Evolutionary conservation across 1,140 invertebrate species (phyloP), one percentile per base, ranked within the genome.

Genomic region (Ptiloglossa arizonensis): DNA sequence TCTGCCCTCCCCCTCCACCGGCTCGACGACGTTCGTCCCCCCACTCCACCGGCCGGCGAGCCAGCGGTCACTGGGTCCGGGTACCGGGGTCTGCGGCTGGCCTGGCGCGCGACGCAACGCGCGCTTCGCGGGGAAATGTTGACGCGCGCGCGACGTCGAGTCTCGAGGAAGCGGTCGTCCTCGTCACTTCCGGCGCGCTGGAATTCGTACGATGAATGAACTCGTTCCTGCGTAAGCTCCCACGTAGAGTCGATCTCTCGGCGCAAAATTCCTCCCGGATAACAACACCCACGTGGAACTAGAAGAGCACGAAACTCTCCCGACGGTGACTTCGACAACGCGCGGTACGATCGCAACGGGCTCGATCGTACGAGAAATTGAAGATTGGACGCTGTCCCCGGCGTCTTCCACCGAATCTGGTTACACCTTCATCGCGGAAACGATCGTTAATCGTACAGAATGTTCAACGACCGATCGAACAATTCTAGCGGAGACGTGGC

Each of bases 211-310:
- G 77, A 86, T 76, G 77, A 80, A 82, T 79, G 82, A 82, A 82
- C 80, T 75, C 67, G 84, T 79, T 85, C 59, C 79, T 62, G 70
- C 75, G 83, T 83, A 79, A 71, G 71, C 82, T 80, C 59, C 72
- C 78, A 74, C 75, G 69, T 78, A 76, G 22, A 13, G 22, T 52
- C 67, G 80, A 85, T 59, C 71, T 77, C 64, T 67, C 81, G 54
- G 50, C 54, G 68, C 78, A 60, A 83, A 74, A 83, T 81, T 60
- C 56, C 57, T 9, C 9, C n/a, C 52, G 48, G 79, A 85, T 79
- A 85, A 81, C 35, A 8, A 35, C 86, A 79, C 82, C 83, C 86
- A 89, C 87, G 83, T 86, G 84, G 80, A n/a, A n/a, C 38, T 13
- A 2, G 17, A 4, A 22, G 29, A 27, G 2, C 38, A 19, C 24